A percentile compares a stretch with the other conserved stretches of the same genome.
Evolutionary conservation across 2,113 vertebrate genomes (phyloP).

Genomic region (Xenus cinereus): DNA sequence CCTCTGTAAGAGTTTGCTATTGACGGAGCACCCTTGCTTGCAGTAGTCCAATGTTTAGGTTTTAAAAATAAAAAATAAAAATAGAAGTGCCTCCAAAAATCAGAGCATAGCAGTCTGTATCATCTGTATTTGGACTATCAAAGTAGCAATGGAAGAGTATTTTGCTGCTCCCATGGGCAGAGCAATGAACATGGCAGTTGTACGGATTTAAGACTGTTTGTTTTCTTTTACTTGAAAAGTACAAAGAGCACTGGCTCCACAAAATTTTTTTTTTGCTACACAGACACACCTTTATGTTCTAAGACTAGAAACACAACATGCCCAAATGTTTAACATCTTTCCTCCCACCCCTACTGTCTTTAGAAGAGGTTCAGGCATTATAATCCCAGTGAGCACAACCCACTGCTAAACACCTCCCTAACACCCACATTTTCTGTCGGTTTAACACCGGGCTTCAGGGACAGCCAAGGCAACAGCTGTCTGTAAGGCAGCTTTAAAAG

Average conservation of each 20-base stretch:
- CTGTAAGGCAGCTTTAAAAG: not conserved
- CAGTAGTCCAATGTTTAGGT: not conserved
- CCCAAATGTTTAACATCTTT: not conserved
- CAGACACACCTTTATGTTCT: not conserved
- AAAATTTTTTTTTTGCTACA: not conserved
- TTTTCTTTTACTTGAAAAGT: not conserved
- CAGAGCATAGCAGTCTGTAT: not conserved
- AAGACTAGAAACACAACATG: not conserved
- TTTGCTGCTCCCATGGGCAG: not conserved
- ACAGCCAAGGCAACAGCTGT: not conserved
- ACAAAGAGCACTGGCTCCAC: not conserved
- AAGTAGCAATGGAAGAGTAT: not conserved
- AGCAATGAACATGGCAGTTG: not conserved
- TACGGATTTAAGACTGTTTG: not conserved
- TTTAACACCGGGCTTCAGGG: not conserved
- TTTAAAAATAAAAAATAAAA: not conserved
- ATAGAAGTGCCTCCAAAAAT: not conserved
- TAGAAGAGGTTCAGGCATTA: not conserved
- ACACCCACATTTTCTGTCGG: not conserved
- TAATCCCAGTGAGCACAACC: not conserved
- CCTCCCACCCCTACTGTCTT: rapidly evolving
- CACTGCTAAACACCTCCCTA: not conserved
- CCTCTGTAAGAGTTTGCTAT: not conserved
- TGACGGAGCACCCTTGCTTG: not conserved
- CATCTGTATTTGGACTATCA: not conserved